Base-by-base conservation (phyloP, 1,140 invertebrate species). In the Temnothorax nylanderi region DNA sequence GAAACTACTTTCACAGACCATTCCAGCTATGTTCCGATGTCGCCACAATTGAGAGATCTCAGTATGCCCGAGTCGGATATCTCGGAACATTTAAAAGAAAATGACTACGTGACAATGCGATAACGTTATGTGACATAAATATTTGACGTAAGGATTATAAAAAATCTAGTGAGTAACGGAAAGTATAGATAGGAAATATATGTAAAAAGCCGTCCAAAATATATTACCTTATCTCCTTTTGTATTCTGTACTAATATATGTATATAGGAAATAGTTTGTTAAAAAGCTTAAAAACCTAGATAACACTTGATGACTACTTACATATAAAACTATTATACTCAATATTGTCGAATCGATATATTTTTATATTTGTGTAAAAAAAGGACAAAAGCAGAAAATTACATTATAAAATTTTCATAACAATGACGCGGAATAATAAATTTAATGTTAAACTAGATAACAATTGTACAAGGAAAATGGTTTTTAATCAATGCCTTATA, bases 21-120 rank as follows among this genome's bases (percentile, higher is more conserved):
- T 56, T 94, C 93, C 3, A 94, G 94, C 80, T 95, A 95, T 51
- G 94, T 95, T 60, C 91, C 93, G 2, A 95, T 95, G 95, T 95
- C 93, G 16, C 94, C 95, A 1, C 89, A 94, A 80, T 74, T 93
- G 13, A 92, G 92, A 58, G 92, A 94, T 21, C 88, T 93, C 2
- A 89, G 89, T 6, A 26, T 91, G 6, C 85, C 87, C 18, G 88
- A 93, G 54, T 78, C 91, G 6, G 80, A 93, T 34, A 81, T 88
- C n/a, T 88, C 92, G 74, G 89, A 91, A 62, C 72, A 88, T 21
- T 86, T 80, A 37, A 88, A 92, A 74, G 94, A 95, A 84, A 92
- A 93, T 69, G 89, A 94, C 74, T 95, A 95, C 26, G 93, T 95
- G 88, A 93, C 94, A 13, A 95, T 95, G 95, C 93, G 93, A 87